Conservation (phyloP, 1,140 invertebrate genomes). For the Micrasema longulum region DNA sequence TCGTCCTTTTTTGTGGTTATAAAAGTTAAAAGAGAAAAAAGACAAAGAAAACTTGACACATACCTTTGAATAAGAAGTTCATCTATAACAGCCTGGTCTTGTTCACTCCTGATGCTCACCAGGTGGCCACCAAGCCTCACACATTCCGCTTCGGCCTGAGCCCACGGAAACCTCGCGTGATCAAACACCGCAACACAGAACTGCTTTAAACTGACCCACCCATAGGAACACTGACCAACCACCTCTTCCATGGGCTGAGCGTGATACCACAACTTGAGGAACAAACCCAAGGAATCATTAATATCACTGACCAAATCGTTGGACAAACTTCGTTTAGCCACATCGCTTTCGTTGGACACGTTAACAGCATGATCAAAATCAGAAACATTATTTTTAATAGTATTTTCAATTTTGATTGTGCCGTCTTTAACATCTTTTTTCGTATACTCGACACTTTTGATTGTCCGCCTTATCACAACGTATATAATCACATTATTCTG, state of each 20-base stretch:
- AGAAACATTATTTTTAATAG: slow-evolving; percentile 18
- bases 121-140: slow-evolving; percentile 73
- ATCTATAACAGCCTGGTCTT: slow-evolving; percentile 72
- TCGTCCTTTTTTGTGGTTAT: too few species aligned
- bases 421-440: slow-evolving; percentile 38
- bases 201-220: slow-evolving; percentile 72
- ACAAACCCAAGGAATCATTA: slow-evolving; percentile 62
- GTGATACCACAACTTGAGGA: slow-evolving; percentile 67
- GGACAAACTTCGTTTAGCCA: slow-evolving; percentile 40
- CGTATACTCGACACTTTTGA: slow-evolving; percentile 5
- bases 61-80: slow-evolving; percentile 72
- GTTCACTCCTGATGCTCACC: slow-evolving; percentile 71
- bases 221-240: slow-evolving; percentile 72
- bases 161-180: slow-evolving; percentile 70
- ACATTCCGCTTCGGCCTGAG: slow-evolving; percentile 75
- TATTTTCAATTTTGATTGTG: slow-evolving; percentile 21
- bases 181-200: slow-evolving; percentile 74
- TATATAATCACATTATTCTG: slow-evolving; percentile 67
- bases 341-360: slow-evolving; percentile 35
- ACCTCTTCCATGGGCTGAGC: slow-evolving; percentile 69
- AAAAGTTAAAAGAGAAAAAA: too few species aligned
- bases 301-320: slow-evolving; percentile 56
- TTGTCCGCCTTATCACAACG: slow-evolving; percentile 56
- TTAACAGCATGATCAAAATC: slow-evolving; percentile 13
- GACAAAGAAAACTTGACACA: too few species aligned